These are phyloP conservation scores for Acleris cristana DNA, from an alignment of 2,888 invertebrate genomes.

Conservation along the genomic window DNA sequence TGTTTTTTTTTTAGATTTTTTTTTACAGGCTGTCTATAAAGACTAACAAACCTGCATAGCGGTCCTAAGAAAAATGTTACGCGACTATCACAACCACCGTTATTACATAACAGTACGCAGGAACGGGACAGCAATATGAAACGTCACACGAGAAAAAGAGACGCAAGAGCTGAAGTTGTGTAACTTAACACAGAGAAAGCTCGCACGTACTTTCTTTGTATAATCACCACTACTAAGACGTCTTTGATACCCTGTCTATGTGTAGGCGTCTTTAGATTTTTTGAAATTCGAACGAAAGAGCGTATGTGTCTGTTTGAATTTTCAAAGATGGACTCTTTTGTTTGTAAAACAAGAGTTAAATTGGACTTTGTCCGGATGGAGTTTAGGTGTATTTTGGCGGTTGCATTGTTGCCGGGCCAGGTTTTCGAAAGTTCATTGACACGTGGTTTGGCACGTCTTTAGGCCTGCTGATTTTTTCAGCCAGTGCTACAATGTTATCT, in stretches of 20 bases:
- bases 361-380: slow-evolving; percentile 48
- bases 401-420: slow-evolving; percentile 53
- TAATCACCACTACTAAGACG: slow-evolving; percentile 54
- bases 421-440: slow-evolving; percentile 78
- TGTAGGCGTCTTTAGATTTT: slow-evolving; percentile 73
- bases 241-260: slow-evolving; percentile 58
- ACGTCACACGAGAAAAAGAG: slow-evolving; percentile 60
- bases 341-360: slow-evolving; percentile 51
- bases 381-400: slow-evolving; percentile 57
- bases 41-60: slow-evolving; percentile 50
- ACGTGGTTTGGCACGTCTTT: slow-evolving; percentile 74
- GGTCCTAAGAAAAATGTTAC: slow-evolving; percentile 77
- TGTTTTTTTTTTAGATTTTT: not conserved
- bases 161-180: slow-evolving; percentile 67
- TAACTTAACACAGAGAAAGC: slow-evolving; percentile 82
- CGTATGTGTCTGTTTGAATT: slow-evolving; percentile 61
- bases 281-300: slow-evolving; percentile 68
- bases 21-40: not conserved
- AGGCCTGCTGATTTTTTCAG: slow-evolving; percentile 73
- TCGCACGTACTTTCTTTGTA: slow-evolving; percentile 77
- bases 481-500: slow-evolving; percentile 30
- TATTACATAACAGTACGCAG: slow-evolving; percentile 79
- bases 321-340: slow-evolving; percentile 68
- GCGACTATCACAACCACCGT: slow-evolving; percentile 79
- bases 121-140: slow-evolving; percentile 55